Conservation (phyloP, 2,888 invertebrate species). For the Zeuzera pyrina region DNA sequence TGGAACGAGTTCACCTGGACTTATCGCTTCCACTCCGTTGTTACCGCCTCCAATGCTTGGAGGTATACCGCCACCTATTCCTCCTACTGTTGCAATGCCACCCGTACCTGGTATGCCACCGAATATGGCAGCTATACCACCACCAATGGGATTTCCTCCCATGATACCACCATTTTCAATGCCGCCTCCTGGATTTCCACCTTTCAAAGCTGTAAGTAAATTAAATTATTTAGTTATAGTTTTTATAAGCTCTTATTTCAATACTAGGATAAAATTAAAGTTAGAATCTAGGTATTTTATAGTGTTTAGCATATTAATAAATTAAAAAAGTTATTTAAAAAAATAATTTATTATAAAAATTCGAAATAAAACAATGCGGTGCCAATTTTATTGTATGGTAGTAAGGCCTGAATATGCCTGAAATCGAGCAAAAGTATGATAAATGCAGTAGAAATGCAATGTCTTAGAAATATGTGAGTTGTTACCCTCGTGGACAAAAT, state of each 20-base stretch:
- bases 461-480: no score
- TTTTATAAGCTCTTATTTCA: neutral
- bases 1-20: slow-evolving; percentile 55
- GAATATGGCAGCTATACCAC: slow-evolving; percentile 51
- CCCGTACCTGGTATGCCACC: slow-evolving; percentile 62
- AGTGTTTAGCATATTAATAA: slow-evolving; percentile 1
- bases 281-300: slow-evolving; percentile 4
- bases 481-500: no score
- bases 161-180: slow-evolving; percentile 83
- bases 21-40: slow-evolving; percentile 40
- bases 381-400: no score
- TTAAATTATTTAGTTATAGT: neutral
- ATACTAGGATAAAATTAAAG: neutral
- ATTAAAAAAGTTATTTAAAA: slow-evolving; percentile 3
- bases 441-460: no score
- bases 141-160: slow-evolving; percentile 70
- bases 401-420: no score
- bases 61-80: slow-evolving; percentile 64
- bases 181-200: slow-evolving; percentile 84
- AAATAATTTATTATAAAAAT: no score
- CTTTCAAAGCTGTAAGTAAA: slow-evolving; percentile 44
- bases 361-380: no score
- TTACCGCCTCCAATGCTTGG: slow-evolving; percentile 56
- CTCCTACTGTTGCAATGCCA: slow-evolving; percentile 67
- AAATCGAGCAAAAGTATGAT: no score